A percentile compares a stretch with the other conserved stretches of the same genome.
phyloP scores from a whole-genome alignment of 2,797 vertebrate genomes.

The Eurystomus glaucurus region DNA sequence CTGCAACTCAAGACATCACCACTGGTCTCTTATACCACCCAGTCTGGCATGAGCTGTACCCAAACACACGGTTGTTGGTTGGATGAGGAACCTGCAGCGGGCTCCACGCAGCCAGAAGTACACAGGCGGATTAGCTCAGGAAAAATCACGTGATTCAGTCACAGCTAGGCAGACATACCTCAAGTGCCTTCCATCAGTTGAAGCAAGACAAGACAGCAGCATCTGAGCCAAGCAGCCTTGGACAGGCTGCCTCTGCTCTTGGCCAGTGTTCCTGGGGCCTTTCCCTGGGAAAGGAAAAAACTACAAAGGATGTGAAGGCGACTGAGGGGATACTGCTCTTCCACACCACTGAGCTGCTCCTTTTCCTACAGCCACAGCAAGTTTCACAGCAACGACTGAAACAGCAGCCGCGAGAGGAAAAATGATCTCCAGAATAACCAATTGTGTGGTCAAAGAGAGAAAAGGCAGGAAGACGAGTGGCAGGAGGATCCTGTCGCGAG shows the following conservation, averaged over 20 bases:
- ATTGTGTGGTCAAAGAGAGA: not conserved
- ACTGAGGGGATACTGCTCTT: not conserved
- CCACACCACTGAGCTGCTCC: not conserved
- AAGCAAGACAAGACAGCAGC: not conserved
- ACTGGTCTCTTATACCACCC: not conserved
- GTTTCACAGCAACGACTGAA: not conserved
- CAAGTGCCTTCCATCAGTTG: not conserved
- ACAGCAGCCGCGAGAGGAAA: not conserved
- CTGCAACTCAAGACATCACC: not conserved
- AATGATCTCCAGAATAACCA: not conserved
- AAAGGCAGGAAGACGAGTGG: conserved; percentile 18
- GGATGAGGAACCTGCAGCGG: not conserved
- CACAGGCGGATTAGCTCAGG: not conserved
- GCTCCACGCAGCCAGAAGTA: not conserved
- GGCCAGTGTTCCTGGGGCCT: not conserved
- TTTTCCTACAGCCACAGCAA: not conserved
- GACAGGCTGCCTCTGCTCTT: not conserved
- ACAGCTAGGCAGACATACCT: not conserved
- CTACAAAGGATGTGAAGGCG: not conserved
- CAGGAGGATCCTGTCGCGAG: conserved; percentile 51
- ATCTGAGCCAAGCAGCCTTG: not conserved
- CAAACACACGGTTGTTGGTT: fast-evolving
- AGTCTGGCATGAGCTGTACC: not conserved
- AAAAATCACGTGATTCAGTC: not conserved
- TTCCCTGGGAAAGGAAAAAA: not conserved